Evolutionary conservation across 2,888 invertebrate species (phyloP), one percentile per base, ranked within the genome.

Genomic region (Acronicta psi): DNA sequence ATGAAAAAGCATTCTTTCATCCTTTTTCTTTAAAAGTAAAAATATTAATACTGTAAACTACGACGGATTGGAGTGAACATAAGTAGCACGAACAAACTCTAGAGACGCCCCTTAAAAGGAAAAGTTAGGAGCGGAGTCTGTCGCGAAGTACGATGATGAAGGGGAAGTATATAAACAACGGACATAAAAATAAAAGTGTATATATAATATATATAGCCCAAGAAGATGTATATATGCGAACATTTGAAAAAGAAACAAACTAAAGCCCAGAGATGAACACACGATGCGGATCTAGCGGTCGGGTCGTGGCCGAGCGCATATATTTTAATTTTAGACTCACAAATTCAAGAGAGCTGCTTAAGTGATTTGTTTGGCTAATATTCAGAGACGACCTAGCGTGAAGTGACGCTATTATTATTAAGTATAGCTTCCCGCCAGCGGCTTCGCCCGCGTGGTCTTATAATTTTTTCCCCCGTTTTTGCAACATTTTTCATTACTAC

Each of bases 221-320:
- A 65, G 40, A 47, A 42, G 18, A 42, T 51, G 38, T 41, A 60
- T 55, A 50, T 52, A 50, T 53, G 56, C 29, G 47, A 66, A 54
- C 36, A 58, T 69, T 56, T 62, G 43, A 45, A 59, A 49, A 20
- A 57, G 38, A 59, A 61, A 61, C 41, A 50, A 72, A 57, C 34
- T 60, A 57, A 65, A 52, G 31, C 59, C 58, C 23, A 23, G 37
- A 37, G 29, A 58, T 58, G 23, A 44, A 42, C 37, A 38, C 43
- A 44, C 55, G 44, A 59, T 41, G 43, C 37, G 47, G 45, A 50
- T 58, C 37, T 29, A 29, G 37, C 44, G 16, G 49, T 29, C 5
- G 4, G n/a, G 18, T 29, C 34, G 37, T 42, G 16, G 49, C 23
- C 5, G 4, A 16, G 18, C 20, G 13, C 37, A 37, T 18, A 31